Evolutionary conservation across 2,113 vertebrate species (phyloP), one percentile per base, ranked within the genome.

Genomic region (Pandion haliaetus): DNA sequence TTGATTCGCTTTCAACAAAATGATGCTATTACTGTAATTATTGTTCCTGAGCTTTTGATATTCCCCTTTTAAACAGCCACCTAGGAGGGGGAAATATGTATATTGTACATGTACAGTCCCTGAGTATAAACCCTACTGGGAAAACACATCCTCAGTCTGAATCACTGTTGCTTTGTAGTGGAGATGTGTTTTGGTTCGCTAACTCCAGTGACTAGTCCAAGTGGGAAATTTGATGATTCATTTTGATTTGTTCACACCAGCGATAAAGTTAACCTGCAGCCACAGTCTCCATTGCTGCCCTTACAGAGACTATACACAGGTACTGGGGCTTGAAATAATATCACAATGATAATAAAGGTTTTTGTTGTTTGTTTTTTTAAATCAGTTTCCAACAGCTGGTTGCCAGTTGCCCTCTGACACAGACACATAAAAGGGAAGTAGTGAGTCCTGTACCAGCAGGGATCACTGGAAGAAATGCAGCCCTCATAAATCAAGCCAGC

Each of bases 401-500:
- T 96, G 80, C 98, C 99, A 99, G 99, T 99, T 99, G 98, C 98
- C 98, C 98, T 96, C 95, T 97, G 97, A 98, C 77, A 95, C 96
- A 97, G 98, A 98, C 98, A 98, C 98, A 99, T 99, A 98, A 99
- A 99, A 99, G 99, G 97, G 97, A 98, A 98, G 96, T 97, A 98
- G 98, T 94, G 95, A 98, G 89, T 96, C 89, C 97, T 95, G 97
- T 98, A 98, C 98, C 98, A 98, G 98, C 98, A 98, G 97, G 98
- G 98, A 98, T 98, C 98, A 97, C 97, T 97, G 97, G 95, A 97
- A 98, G 98, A 98, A 98, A 98, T 98, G 88, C 97, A 97, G 98
- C 92, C 95, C 98, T 98, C 98, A 96, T 99, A 99, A 99, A 99
- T 99, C 99, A 99, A 97, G 47, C 55, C 94, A 90, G 71, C 94